Evolutionary conservation across 2,113 vertebrate species (phyloP).

Genomic region (Mustela nigripes): DNA sequence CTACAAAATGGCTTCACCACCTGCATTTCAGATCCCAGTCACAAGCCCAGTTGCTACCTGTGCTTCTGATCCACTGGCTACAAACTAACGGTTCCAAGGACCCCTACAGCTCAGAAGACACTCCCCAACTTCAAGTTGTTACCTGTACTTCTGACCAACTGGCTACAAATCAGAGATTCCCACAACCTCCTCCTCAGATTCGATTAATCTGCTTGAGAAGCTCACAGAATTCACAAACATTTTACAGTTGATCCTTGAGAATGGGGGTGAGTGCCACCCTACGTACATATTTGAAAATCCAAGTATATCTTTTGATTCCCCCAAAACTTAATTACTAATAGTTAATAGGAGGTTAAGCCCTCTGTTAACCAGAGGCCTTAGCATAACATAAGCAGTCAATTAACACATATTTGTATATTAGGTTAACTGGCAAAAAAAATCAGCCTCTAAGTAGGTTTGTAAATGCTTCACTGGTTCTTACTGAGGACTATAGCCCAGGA

Average conservation of each 20-base stretch:
- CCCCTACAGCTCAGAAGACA: not conserved
- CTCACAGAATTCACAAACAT: not conserved
- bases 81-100: not conserved
- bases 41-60: not conserved
- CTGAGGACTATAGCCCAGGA: not conserved
- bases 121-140: not conserved
- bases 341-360: too few species aligned
- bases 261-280: not conserved
- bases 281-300: not conserved
- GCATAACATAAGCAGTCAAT: not conserved
- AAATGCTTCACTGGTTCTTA: not conserved
- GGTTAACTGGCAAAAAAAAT: not conserved
- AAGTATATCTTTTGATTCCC: not conserved
- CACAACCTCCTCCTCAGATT: not conserved
- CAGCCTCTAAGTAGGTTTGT: not conserved
- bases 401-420: not conserved
- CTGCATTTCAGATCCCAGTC: not conserved
- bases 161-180: not conserved
- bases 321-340: not conserved
- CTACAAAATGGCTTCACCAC: not conserved
- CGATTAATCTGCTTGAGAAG: not conserved
- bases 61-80: not conserved
- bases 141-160: not conserved
- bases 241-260: not conserved
- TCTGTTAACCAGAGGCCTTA: not conserved